A percentile compares a stretch with the other conserved stretches of the same genome.
Evolutionary conservation across 2,888 invertebrate species (phyloP).

Genomic region (Zelleria hepariella): DNA sequence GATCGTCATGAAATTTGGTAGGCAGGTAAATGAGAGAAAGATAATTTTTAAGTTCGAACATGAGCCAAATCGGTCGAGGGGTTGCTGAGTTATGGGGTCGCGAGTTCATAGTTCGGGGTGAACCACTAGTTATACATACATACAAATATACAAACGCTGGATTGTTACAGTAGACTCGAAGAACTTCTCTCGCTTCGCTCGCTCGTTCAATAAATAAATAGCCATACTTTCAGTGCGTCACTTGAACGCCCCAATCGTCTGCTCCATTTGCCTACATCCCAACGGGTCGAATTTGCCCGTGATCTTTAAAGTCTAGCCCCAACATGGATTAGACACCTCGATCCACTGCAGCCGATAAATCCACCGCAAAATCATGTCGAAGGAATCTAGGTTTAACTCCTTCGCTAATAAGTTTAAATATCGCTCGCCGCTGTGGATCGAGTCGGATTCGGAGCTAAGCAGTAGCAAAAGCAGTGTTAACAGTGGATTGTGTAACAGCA

Average conservation of each 20-base stretch:
- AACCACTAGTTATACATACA: too few species aligned
- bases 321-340: neutral
- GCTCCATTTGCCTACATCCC: conserved; percentile 50
- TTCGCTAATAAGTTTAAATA: conserved; percentile 64
- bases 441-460: conserved; percentile 56
- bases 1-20: too few species aligned
- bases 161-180: too few species aligned
- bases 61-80: too few species aligned
- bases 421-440: conserved; percentile 64
- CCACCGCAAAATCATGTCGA: conserved; percentile 12
- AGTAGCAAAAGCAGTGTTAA: conserved; percentile 22
- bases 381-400: conserved; percentile 37
- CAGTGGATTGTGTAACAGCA: conserved; percentile 30
- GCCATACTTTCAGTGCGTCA: conserved; percentile 12
- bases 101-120: too few species aligned
- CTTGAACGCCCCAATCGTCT: conserved; percentile 22
- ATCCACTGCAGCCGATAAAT: conserved; percentile 19
- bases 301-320: conserved; percentile 23
- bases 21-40: too few species aligned
- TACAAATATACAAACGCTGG: too few species aligned
- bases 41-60: too few species aligned
- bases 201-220: too few species aligned
- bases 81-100: too few species aligned
- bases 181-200: too few species aligned
- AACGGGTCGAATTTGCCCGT: conserved; percentile 36